Conservation (phyloP, 2,797 vertebrate species). For the Sebastolobus alascanus region DNA sequence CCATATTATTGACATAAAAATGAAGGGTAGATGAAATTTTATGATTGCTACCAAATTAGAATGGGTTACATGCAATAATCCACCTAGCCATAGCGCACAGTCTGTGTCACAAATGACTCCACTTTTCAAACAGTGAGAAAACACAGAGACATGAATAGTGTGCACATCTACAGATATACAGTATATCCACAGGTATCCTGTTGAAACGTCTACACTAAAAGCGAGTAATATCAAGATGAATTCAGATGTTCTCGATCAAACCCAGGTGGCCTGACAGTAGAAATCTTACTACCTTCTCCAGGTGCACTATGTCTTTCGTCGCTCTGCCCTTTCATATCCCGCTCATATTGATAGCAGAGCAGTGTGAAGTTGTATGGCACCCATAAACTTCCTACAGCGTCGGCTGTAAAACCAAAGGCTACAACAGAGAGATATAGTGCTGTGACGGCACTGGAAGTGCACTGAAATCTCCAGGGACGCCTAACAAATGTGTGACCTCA, state of each 20-base stretch:
- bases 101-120: constrained; percentile 12
- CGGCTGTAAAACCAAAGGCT: constrained; percentile 73
- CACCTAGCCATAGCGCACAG: background rate
- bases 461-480: constrained; percentile 62
- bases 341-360: constrained; percentile 62
- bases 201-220: constrained; percentile 48
- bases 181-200: constrained; percentile 5
- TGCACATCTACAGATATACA: background rate
- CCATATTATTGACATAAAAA: constrained; percentile 1
- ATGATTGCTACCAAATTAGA: constrained; percentile 26
- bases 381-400: constrained; percentile 71
- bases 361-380: constrained; percentile 67
- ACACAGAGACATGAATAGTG: constrained; percentile 22
- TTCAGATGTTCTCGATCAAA: constrained; percentile 59
- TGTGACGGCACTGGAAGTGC: constrained; percentile 49
- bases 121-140: constrained; percentile 40
- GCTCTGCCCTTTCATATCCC: constrained; percentile 71
- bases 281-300: constrained; percentile 52
- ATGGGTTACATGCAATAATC: constrained; percentile 10
- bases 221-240: constrained; percentile 41
- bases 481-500: constrained; percentile 74
- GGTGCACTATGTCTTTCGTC: constrained; percentile 62
- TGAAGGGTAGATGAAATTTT: constrained; percentile 2
- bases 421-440: constrained; percentile 68
- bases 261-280: constrained; percentile 53